phyloP scores from a whole-genome alignment of 2,888 invertebrate genomes.

The Yponomeuta cagnagella region DNA sequence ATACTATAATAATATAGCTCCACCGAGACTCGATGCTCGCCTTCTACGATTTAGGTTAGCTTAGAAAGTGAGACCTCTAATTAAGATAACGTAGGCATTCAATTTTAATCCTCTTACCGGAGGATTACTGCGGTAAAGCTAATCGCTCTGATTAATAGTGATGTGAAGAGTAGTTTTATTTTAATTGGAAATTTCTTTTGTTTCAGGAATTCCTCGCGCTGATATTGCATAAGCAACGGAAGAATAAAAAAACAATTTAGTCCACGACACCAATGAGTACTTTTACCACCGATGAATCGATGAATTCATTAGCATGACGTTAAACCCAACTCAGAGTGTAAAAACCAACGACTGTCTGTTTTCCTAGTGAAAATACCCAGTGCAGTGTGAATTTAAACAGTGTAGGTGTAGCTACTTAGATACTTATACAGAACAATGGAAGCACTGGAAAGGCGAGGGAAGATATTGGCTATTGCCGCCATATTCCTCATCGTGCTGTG shows the following conservation, averaged over 20 bases:
- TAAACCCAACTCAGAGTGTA: not conserved
- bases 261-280: not conserved
- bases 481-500: conserved; percentile 52
- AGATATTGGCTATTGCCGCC: conserved; percentile 35
- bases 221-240: not conserved
- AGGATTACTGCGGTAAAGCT: not conserved
- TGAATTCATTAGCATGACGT: conserved; percentile 3
- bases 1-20: conserved; percentile 7
- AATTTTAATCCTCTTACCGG: conserved; percentile 1
- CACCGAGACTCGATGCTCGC: conserved; percentile 4
- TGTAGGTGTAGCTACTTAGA: not conserved
- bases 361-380: not conserved
- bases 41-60: conserved; percentile 13
- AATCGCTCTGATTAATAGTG: not conserved
- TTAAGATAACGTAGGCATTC: conserved; percentile 6
- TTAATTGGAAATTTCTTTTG: not conserved
- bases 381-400: conserved; percentile 1
- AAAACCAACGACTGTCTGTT: not conserved
- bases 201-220: conserved; percentile 3
- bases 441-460: conserved; percentile 59
- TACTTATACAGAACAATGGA: conserved; percentile 57
- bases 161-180: not conserved
- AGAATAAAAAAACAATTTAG: not conserved
- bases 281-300: not conserved
- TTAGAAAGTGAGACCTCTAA: conserved; percentile 14